A percentile compares a stretch with the other conserved stretches of the same genome.
These are phyloP conservation scores for Entelurus aequoreus DNA, from an alignment of 2,113 vertebrate genomes.

Conservation along the genomic window DNA sequence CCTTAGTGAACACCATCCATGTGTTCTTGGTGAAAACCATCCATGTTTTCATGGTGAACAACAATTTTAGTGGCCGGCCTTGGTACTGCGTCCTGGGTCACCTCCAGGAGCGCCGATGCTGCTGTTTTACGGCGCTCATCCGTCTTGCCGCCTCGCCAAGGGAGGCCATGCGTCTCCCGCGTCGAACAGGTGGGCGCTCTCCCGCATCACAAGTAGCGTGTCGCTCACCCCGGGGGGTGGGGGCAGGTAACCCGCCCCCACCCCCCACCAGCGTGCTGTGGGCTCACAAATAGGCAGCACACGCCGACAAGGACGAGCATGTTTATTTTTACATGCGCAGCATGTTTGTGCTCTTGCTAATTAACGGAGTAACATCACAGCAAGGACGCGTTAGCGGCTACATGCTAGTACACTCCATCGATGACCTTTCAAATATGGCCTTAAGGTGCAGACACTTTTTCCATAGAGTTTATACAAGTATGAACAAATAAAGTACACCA, in stretches of 20 bases:
- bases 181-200: slow-evolving; percentile 60
- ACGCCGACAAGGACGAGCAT: slow-evolving; percentile 59
- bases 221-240: slow-evolving; percentile 33
- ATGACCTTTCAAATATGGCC: too few species aligned
- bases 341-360: slow-evolving; percentile 35
- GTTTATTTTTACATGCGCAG: slow-evolving; percentile 53
- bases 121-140: slow-evolving; percentile 58
- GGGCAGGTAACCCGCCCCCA: slow-evolving; percentile 10
- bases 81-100: slow-evolving; percentile 45
- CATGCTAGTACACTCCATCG: too few species aligned
- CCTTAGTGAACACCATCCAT: slow-evolving; percentile 14
- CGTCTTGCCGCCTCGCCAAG: slow-evolving; percentile 48
- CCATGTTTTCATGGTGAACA: not conserved
- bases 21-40: slow-evolving; percentile 12
- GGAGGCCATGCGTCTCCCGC: slow-evolving; percentile 53
- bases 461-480: too few species aligned
- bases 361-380: not conserved
- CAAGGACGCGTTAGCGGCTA: not conserved
- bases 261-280: slow-evolving; percentile 45
- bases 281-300: slow-evolving; percentile 40
- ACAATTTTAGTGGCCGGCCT: not conserved
- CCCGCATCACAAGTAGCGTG: slow-evolving; percentile 59
- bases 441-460: too few species aligned
- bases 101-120: slow-evolving; percentile 64
- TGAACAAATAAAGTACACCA: too few species aligned